Base-by-base conservation (phyloP, 2,797 vertebrate genomes). In the Coracias cyanogaster region DNA sequence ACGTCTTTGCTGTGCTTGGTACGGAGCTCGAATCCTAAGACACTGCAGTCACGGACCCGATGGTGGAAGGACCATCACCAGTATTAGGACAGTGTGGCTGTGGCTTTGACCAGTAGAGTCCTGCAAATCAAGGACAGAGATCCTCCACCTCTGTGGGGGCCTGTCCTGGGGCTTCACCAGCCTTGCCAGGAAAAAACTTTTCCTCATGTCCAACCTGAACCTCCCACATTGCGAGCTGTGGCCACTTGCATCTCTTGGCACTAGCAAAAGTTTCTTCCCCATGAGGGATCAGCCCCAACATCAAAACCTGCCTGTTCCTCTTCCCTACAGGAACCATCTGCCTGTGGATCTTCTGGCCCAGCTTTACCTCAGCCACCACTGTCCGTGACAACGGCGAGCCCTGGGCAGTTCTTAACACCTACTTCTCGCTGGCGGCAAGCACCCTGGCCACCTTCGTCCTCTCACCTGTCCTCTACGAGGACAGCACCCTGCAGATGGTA, bases 261-360 rank as follows among this genome's bases (percentile, higher is more conserved):
- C 28, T 4, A 17, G 1, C 45, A 3, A 35, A 46, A 37, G 5
- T 22, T 72, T 49, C 45, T 82, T 58, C 49, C 57, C 31, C 39
- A 12, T 0, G 0, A 31, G 19, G n/a, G 8, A 35, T 46, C 54
- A 37, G 29, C 13, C 33, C 24, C 70, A 58, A 6, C 12, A 7
- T 9, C 54, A 21, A 69, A 43, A 26, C 13, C 28, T 65, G 4
- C 26, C 49, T 45, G 28, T 61, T 66, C 43, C 24, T 3, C 26
- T 37, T 89, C 61, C 49, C 45, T 0, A 0, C 90, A 99, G 99
- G 99, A 70, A 99, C 99, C 58, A 93, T 99, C 97, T 99, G 97
- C 97, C 97, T 99, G 95, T 99, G 99, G 99, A 98, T 99, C 98
- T 99, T 99, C 98, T 99, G 99, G 99, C 99, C 99, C 33, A 99